Base-by-base conservation (phyloP, 2,113 vertebrate species). In the Cygnus buccinator region DNA sequence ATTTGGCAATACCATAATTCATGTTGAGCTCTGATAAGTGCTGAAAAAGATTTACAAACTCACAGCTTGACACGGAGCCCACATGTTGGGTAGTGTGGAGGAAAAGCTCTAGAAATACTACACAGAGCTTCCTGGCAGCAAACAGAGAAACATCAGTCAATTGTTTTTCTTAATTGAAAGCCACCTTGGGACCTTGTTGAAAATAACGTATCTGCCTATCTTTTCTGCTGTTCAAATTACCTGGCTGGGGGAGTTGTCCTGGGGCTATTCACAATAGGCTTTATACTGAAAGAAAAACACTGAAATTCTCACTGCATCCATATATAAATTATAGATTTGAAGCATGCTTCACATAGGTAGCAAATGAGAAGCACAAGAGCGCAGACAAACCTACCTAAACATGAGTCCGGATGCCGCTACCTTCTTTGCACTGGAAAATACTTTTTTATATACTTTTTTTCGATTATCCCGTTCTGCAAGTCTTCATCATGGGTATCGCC, bases 31-130 rank as follows among this genome's bases (percentile, higher is more conserved):
- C 96, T 94, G 79, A 95, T 96, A 97, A 94, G 95, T 92, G 96
- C 96, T 97, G 97, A 98, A 98, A 97, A 97, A 97, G 96, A 98
- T 97, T 97, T 98, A 97, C 97, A 97, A 97, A 98, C 94, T 98
- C 97, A 97, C 96, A 98, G 97, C 95, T 98, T 97, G 95, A 90
- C 76, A 93, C 96, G 95, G 92, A 98, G 95, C 90, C 87, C 95
- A 97, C 97, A 95, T 96, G 74, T 97, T 97, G 96, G 95, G 96
- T 96, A 96, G 95, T 97, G 46, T 91, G 95, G 97, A 96, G 95
- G 88, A 95, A 97, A 97, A 96, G 76, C 88, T 95, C 95, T 96
- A 98, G 94, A 97, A 98, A 98, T 95, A 94, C 95, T 97, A 71
- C 71, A 87, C 65, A 93, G 93, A 96, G 91, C 84, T 97, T 95